Evolutionary conservation across 2,113 vertebrate species (phyloP).

Genomic region (Neodon shergylaensis): DNA sequence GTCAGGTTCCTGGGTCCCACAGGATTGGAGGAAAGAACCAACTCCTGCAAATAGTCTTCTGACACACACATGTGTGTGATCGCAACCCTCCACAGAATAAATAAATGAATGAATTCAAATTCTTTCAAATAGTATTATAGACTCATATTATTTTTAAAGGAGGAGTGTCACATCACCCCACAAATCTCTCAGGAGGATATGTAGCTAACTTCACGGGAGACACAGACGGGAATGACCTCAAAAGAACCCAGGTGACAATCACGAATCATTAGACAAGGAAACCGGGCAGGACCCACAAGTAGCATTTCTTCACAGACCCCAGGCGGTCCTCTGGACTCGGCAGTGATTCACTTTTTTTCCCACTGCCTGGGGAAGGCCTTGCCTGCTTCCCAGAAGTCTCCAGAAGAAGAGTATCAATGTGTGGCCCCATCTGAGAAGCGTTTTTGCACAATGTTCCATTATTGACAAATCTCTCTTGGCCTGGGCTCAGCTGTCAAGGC

Average conservation of each 20-base stretch:
- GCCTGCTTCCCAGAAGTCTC: not conserved
- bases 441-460: not conserved
- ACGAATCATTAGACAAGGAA: not conserved
- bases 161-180: not conserved
- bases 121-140: not conserved
- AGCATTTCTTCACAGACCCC: not conserved
- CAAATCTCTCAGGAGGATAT: not conserved
- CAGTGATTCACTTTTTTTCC: not conserved
- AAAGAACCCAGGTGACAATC: not conserved
- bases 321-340: not conserved
- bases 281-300: fast-evolving
- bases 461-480: not conserved
- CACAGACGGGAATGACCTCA: not conserved
- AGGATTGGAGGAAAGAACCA: too few relatives aligned
- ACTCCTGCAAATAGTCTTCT: not conserved
- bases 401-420: not conserved
- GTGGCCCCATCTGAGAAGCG: not conserved
- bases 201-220: not conserved
- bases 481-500: not conserved
- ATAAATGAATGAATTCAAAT: too few relatives aligned
- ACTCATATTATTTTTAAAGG: not conserved
- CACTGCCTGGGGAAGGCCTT: too few relatives aligned
- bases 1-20: not conserved
- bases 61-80: not conserved
- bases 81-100: not conserved